Evolutionary conservation across 2,888 invertebrate species (phyloP).

Genomic region (Eristalis intricaria): DNA sequence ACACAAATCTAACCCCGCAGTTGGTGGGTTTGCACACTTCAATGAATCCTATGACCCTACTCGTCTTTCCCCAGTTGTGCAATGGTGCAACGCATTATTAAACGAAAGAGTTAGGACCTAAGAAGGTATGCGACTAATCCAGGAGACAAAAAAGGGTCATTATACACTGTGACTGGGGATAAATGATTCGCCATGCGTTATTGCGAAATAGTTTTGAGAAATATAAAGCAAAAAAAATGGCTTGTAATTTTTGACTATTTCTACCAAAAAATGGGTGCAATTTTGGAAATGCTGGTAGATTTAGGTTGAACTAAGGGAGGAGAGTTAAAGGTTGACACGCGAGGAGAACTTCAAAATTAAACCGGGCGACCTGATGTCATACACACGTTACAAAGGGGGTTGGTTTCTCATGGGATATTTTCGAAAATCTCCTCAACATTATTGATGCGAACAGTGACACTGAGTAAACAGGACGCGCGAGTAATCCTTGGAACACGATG

Average conservation of each 20-base stretch:
- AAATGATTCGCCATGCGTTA: conserved; percentile 69
- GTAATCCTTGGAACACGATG: conserved; percentile 48
- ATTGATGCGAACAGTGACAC: conserved; percentile 35
- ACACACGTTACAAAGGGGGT: conserved; percentile 49
- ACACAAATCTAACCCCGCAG: conserved; percentile 74
- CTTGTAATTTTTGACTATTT: conserved; percentile 74
- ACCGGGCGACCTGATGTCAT: conserved; percentile 65
- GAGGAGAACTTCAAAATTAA: conserved; percentile 72
- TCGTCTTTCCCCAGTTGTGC: conserved; percentile 14
- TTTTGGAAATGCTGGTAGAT: conserved; percentile 27
- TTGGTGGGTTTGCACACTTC: conserved; percentile 75
- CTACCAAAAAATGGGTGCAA: conserved; percentile 74
- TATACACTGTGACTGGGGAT: conserved; percentile 25
- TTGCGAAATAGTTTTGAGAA: conserved; percentile 50
- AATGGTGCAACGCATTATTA: neutral
- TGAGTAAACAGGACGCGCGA: conserved; percentile 51
- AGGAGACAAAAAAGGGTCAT: conserved; percentile 57
- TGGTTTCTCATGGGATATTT: neutral
- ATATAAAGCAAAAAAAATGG: conserved; percentile 29
- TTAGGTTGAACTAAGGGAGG: conserved; percentile 6
- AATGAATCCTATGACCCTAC: conserved; percentile 73
- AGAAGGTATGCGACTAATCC: conserved; percentile 69
- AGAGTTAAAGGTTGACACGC: conserved; percentile 66
- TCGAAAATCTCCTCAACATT: conserved; percentile 41
- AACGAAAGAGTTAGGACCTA: conserved; percentile 61